These are phyloP conservation scores for Datnioides undecimradiatus DNA, from an alignment of 2,113 vertebrate species.

Conservation along the genomic window DNA sequence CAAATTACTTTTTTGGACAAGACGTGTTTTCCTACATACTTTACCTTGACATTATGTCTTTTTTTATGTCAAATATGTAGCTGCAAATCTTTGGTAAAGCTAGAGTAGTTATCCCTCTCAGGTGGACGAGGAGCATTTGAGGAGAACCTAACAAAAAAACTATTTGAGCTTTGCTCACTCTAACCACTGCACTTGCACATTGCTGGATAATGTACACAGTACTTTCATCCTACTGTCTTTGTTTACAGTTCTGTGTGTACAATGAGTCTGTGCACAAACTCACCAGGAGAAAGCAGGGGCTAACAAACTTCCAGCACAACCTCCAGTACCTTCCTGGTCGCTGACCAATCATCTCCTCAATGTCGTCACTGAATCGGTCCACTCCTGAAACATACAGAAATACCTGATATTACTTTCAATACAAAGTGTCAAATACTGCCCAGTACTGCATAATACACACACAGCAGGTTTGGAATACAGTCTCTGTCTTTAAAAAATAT, in stretches of 20 bases:
- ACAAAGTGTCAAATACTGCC: too few species aligned
- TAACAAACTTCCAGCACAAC: slow-evolving; percentile 94
- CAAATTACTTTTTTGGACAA: too few species aligned
- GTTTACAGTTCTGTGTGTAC: not conserved
- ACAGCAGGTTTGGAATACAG: not conserved
- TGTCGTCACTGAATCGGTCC: slow-evolving; percentile 91
- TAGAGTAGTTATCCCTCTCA: too few species aligned
- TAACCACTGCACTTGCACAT: not conserved
- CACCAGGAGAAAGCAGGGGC: slow-evolving; percentile 93
- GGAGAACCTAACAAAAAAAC: not conserved
- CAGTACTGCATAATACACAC: too few species aligned
- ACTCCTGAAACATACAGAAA: slow-evolving; percentile 83
- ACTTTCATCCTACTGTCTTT: not conserved
- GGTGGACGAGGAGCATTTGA: not conserved
- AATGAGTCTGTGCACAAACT: slow-evolving; percentile 29
- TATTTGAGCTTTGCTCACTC: not conserved
- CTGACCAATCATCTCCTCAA: slow-evolving; percentile 91
- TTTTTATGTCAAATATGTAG: too few species aligned
- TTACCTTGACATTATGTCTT: too few species aligned
- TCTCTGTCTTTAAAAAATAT: not conserved
- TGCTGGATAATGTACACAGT: not conserved
- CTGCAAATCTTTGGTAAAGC: too few species aligned
- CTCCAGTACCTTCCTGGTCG: slow-evolving; percentile 91
- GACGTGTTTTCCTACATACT: too few species aligned
- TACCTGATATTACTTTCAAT: not conserved